These are phyloP conservation scores for Aquatica leii DNA, from an alignment of 2,888 invertebrate species.

Conservation along the genomic window DNA sequence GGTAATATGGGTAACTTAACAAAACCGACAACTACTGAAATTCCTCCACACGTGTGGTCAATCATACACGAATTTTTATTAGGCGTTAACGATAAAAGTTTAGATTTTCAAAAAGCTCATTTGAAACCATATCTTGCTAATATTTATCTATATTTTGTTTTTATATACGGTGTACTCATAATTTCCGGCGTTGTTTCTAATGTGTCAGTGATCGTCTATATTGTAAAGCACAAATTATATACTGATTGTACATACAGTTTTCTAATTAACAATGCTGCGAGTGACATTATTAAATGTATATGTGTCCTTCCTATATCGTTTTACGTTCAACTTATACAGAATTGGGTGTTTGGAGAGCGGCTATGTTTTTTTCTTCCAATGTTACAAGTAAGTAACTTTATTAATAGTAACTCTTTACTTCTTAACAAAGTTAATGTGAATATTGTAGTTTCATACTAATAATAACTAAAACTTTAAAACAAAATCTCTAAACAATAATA, in stretches of 20 bases:
- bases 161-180: slow-evolving; percentile 68
- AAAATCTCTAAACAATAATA: no score
- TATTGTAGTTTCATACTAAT: no score
- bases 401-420: no score
- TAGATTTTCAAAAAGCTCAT: slow-evolving; percentile 68
- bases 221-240: slow-evolving; percentile 64
- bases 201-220: slow-evolving; percentile 66
- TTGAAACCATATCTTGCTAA: slow-evolving; percentile 65
- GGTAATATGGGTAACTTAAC: slow-evolving; percentile 29
- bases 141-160: slow-evolving; percentile 69
- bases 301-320: slow-evolving; percentile 74
- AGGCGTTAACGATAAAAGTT: slow-evolving; percentile 48
- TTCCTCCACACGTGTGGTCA: slow-evolving; percentile 51
- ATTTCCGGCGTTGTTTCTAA: slow-evolving; percentile 67
- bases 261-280: slow-evolving; percentile 71
- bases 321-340: slow-evolving; percentile 72
- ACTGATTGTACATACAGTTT: slow-evolving; percentile 72
- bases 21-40: slow-evolving; percentile 36
- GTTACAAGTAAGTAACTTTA: slow-evolving; percentile 76
- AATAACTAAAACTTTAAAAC: no score
- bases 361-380: slow-evolving; percentile 77
- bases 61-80: slow-evolving; percentile 51
- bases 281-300: slow-evolving; percentile 72
- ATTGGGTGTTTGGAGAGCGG: slow-evolving; percentile 77
- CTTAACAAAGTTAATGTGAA: no score